phyloP scores from a whole-genome alignment of 1,140 invertebrate genomes.

The Hycleus cichorii region DNA sequence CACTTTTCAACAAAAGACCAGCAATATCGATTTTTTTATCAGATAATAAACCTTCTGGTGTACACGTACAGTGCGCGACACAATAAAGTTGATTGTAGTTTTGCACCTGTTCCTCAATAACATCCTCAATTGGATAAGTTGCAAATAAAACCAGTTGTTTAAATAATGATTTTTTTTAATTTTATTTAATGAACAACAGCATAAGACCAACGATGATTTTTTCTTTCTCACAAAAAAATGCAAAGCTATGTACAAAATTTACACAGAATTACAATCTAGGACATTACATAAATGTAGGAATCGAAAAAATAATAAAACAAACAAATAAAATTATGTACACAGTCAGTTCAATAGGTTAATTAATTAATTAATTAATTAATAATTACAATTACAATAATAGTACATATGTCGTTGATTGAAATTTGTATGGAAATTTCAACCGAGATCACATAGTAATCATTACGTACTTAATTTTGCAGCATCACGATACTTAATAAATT shows the following conservation, averaged over 20 bases:
- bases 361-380: no score
- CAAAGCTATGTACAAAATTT: slow-evolving; percentile 16
- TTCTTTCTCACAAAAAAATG: slow-evolving; percentile 8
- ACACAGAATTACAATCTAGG: slow-evolving; percentile 6
- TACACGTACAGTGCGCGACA: no score
- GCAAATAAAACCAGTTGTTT: slow-evolving; percentile 4
- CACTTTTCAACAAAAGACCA: neutral
- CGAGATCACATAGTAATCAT: slow-evolving; percentile 14
- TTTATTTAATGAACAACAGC: slow-evolving; percentile 12
- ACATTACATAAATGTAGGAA: slow-evolving; percentile 11
- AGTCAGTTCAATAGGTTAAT: slow-evolving; percentile 5
- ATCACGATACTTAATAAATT: slow-evolving; percentile 5
- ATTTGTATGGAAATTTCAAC: slow-evolving; percentile 2
- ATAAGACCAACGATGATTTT: slow-evolving; percentile 10
- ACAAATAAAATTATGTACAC: slow-evolving; percentile 8
- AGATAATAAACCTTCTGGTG: no score
- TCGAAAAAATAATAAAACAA: slow-evolving; percentile 2
- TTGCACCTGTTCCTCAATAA: neutral
- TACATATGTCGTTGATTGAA: no score
- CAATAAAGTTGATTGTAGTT: no score
- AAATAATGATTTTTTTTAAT: slow-evolving; percentile 13
- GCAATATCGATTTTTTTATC: no score
- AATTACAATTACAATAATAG: no score
- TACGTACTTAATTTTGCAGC: slow-evolving; percentile 6
- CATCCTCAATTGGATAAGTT: slow-evolving; percentile 1